Evolutionary conservation across 2,888 invertebrate genomes (phyloP).

Genomic region (Cataglyphis cursor): DNA sequence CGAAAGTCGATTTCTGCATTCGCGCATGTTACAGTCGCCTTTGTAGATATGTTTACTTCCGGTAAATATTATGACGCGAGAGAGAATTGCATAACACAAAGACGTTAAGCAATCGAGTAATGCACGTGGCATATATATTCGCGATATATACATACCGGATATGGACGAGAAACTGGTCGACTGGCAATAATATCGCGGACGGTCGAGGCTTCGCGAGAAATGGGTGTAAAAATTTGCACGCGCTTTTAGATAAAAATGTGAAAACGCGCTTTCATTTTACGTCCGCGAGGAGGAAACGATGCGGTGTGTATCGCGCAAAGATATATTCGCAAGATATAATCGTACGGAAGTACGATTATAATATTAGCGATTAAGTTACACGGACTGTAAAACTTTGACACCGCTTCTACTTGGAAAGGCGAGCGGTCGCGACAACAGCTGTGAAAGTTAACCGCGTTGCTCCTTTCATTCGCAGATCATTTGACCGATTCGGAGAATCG

Average conservation of each 20-base stretch:
- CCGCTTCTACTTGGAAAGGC: conserved; percentile 19
- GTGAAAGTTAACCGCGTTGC: conserved; percentile 42
- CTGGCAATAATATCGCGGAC: not conserved
- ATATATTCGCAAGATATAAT: too few relatives aligned
- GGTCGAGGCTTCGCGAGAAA: not conserved
- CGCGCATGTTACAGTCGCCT: not conserved
- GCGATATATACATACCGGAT: not conserved
- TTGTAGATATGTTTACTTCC: conserved; percentile 23
- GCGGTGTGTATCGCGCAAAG: not conserved
- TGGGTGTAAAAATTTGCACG: conserved; percentile 1
- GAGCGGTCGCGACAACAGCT: conserved; percentile 17
- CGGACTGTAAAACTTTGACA: conserved; percentile 12
- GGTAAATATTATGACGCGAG: conserved; percentile 19
- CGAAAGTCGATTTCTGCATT: not conserved
- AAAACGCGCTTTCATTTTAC: conserved; percentile 8
- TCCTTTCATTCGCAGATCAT: not conserved
- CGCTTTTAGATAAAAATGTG: not conserved
- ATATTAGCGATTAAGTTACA: conserved; percentile 34
- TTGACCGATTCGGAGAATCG: conserved; percentile 5
- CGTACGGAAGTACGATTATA: conserved; percentile 3
- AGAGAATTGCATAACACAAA: conserved; percentile 24
- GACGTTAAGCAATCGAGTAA: conserved; percentile 10
- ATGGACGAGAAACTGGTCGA: not conserved
- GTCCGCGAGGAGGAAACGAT: conserved; percentile 1
- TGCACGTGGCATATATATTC: not conserved